Conservation (phyloP, 2,797 vertebrate species). For the Anguilla obscura region DNA sequence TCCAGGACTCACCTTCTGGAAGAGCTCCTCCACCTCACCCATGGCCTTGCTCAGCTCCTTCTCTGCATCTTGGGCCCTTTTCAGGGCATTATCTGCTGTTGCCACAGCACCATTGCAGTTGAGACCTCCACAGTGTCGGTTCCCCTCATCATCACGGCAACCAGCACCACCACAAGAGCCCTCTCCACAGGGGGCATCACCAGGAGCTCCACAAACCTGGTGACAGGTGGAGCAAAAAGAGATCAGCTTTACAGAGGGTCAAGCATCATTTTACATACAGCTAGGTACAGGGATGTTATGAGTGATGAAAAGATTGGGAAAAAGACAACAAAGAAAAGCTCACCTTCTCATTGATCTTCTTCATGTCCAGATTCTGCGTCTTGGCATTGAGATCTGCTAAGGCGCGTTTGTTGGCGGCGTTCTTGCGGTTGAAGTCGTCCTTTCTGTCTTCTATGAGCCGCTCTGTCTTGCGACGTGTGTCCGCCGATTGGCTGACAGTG, state of each 20-base stretch:
- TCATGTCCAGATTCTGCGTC: conserved; percentile 75
- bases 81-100: conserved; percentile 80
- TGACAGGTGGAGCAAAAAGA: not conserved
- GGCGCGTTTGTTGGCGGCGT: conserved; percentile 80
- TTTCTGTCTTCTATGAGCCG: conserved; percentile 74
- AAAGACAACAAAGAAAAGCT: conserved; percentile 30
- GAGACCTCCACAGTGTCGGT: conserved; percentile 87
- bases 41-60: conserved; percentile 85
- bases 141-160: conserved; percentile 88
- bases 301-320: not conserved
- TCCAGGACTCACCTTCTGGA: conserved; percentile 70
- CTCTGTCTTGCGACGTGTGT: conserved; percentile 77
- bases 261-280: not conserved
- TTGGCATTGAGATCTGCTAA: conserved; percentile 74
- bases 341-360: conserved; percentile 90
- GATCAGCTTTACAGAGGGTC: not conserved
- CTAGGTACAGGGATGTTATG: not conserved
- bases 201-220: conserved; percentile 85
- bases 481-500: conserved; percentile 79
- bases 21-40: conserved; percentile 80
- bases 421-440: conserved; percentile 85
- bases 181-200: conserved; percentile 81
- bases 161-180: conserved; percentile 91
- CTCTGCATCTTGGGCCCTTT: conserved; percentile 84
- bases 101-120: conserved; percentile 85